These are phyloP conservation scores for Colinus virginianus DNA, from an alignment of 2,113 vertebrate genomes.

Conservation along the genomic window DNA sequence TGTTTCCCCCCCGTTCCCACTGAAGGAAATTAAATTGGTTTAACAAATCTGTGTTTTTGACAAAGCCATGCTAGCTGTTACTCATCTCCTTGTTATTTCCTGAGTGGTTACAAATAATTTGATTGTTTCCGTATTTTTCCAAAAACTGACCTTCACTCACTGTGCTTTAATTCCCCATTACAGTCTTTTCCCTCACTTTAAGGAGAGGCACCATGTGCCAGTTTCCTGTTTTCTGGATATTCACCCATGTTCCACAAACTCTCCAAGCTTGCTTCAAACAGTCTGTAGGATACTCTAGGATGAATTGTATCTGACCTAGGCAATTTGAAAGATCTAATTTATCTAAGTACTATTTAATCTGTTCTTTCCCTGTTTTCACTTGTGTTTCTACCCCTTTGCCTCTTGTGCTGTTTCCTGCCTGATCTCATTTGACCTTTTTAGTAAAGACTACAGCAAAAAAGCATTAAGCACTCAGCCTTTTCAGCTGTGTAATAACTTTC, in stretches of 20 bases:
- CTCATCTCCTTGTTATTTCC: conserved; percentile 74
- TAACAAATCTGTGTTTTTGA: conserved; percentile 71
- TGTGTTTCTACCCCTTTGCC: conserved; percentile 22
- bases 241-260: not conserved
- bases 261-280: not conserved
- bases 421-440: conserved; percentile 27
- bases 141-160: conserved; percentile 62
- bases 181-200: conserved; percentile 11
- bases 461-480: not conserved
- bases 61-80: conserved; percentile 62
- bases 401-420: conserved; percentile 12
- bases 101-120: conserved; percentile 69
- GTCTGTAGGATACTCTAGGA: not conserved
- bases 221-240: conserved; percentile 4
- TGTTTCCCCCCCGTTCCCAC: conserved; percentile 23
- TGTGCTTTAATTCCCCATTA: conserved; percentile 38
- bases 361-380: conserved; percentile 38
- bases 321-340: conserved; percentile 32
- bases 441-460: conserved; percentile 25
- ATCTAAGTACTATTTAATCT: conserved; percentile 43
- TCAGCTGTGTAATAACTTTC: not conserved
- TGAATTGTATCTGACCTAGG: not conserved
- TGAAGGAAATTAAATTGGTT: conserved; percentile 68
- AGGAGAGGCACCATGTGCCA: not conserved
- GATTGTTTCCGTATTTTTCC: conserved; percentile 66